Percentiles rank a stretch among this genome's conserved stretches.
Evolutionary conservation across 2,113 vertebrate species (phyloP).

Genomic region (Ameiurus melas): DNA sequence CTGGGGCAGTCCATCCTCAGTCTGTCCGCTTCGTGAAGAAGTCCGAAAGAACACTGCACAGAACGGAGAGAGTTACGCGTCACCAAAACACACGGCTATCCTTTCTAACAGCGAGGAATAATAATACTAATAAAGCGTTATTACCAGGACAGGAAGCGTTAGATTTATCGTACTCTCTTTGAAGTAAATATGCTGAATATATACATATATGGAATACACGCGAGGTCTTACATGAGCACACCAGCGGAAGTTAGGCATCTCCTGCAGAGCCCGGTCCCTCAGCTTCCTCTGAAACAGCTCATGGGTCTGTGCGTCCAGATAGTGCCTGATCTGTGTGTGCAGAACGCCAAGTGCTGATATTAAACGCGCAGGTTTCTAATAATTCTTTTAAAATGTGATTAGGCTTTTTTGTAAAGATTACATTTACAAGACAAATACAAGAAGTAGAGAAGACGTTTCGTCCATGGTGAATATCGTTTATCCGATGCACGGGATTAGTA

Average conservation of each 20-base stretch:
- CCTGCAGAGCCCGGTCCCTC: conserved; percentile 72
- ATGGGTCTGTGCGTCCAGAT: conserved; percentile 68
- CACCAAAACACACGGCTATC: not conserved
- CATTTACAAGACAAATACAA: not conserved
- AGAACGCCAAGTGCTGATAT: not conserved
- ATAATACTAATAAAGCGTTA: too few relatives aligned
- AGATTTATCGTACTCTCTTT: not conserved
- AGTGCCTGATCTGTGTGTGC: conserved; percentile 71
- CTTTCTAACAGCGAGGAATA: not conserved
- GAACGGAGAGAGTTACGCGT: not conserved
- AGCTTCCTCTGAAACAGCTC: conserved; percentile 80
- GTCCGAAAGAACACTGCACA: conserved; percentile 74
- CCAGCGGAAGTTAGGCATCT: conserved; percentile 77
- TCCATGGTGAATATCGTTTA: not conserved
- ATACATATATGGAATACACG: not conserved
- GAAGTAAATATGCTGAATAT: not conserved
- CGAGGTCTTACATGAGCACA: conserved; percentile 73
- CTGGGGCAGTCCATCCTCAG: conserved; percentile 77
- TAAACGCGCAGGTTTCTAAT: not conserved
- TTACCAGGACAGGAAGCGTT: not conserved
- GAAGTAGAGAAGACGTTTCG: not conserved
- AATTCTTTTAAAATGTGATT: not conserved
- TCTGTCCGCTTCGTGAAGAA: conserved; percentile 71
- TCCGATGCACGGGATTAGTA: not conserved
- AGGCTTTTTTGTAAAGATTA: too few relatives aligned